These are phyloP conservation scores for Magallana nippona DNA, from an alignment of 2,888 invertebrate species.

Conservation along the genomic window DNA sequence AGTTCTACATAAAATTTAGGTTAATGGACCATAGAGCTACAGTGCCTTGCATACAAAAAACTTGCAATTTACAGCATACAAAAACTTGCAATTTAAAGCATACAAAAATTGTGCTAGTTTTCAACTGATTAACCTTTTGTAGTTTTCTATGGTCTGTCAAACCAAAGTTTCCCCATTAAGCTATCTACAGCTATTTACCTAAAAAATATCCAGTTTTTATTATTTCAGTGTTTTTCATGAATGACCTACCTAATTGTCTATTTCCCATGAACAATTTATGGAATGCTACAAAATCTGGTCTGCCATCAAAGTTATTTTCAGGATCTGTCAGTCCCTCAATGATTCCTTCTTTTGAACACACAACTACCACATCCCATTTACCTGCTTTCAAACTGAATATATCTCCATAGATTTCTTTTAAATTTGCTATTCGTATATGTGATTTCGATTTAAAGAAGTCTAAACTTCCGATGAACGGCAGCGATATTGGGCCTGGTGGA, in stretches of 20 bases:
- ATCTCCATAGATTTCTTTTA: slow-evolving; percentile 68
- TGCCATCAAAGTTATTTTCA: slow-evolving; percentile 55
- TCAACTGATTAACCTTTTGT: no score
- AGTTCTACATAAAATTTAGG: no score
- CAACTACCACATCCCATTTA: slow-evolving; percentile 62
- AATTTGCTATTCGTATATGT: slow-evolving; percentile 62
- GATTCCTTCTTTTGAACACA: slow-evolving; percentile 66
- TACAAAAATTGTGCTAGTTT: no score
- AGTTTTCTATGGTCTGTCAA: no score
- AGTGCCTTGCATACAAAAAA: no score
- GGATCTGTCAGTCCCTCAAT: slow-evolving; percentile 62
- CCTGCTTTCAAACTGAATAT: slow-evolving; percentile 66
- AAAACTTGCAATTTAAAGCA: no score
- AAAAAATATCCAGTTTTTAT: no score
- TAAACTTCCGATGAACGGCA: slow-evolving; percentile 64
- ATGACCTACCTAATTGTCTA: slow-evolving; percentile 57
- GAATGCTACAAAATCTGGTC: slow-evolving; percentile 61
- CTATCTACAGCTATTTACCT: no score
- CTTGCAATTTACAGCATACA: no score
- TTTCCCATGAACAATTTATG: slow-evolving; percentile 61
- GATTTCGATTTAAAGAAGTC: slow-evolving; percentile 56
- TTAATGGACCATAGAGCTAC: no score
- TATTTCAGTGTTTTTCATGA: not conserved
- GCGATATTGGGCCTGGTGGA: slow-evolving; percentile 63
- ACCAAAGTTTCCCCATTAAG: not conserved